These are phyloP conservation scores for Gonatopus flavifemur DNA, from an alignment of 1,140 invertebrate species.

Conservation along the genomic window DNA sequence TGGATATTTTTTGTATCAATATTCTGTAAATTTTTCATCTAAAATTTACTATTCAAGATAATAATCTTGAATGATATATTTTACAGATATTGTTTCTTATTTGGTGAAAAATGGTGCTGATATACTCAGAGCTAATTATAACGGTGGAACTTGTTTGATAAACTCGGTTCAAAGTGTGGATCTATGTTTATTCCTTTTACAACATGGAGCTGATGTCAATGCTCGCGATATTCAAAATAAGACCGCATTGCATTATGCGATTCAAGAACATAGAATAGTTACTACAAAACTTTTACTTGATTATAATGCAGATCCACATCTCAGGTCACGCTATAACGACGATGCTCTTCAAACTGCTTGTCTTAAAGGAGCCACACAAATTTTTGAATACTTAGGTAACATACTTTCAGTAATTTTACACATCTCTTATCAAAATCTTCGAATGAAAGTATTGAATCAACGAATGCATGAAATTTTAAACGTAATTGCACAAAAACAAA, in stretches of 20 bases:
- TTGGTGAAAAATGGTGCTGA: conserved; percentile 84
- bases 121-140: conserved; percentile 83
- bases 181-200: conserved; percentile 79
- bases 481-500: too few relatives aligned
- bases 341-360: conserved; percentile 90
- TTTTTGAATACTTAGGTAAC: conserved; percentile 76
- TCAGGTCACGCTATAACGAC: conserved; percentile 80
- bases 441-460: too few relatives aligned
- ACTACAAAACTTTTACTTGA: conserved; percentile 81
- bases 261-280: conserved; percentile 84
- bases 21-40: too few relatives aligned
- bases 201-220: conserved; percentile 79
- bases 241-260: conserved; percentile 91
- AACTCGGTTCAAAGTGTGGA: conserved; percentile 87
- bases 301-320: conserved; percentile 76
- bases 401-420: conserved; percentile 39
- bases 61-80: too few relatives aligned
- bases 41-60: too few relatives aligned
- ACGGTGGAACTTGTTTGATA: conserved; percentile 91
- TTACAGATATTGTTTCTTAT: conserved; percentile 65
- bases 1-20: too few relatives aligned
- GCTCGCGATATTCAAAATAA: conserved; percentile 88
- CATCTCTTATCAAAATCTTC: too few relatives aligned
- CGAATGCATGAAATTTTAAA: too few relatives aligned
- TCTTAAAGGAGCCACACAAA: conserved; percentile 80